Base-by-base conservation (phyloP, 2,113 vertebrate species). In the Thomomys bottae region DNA sequence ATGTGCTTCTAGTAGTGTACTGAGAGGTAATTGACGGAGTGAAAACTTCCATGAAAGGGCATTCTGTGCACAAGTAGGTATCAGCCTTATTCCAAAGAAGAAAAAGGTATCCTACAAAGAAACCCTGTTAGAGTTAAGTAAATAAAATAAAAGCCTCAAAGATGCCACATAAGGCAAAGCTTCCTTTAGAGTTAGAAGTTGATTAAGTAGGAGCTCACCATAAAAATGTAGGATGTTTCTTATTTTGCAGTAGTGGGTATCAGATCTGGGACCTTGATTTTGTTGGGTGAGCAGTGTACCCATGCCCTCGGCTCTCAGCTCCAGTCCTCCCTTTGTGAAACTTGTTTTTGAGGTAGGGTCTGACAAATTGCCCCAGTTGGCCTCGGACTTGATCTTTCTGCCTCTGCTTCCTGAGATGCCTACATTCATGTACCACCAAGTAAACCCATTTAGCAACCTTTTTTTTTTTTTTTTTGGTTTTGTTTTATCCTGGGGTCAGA, bases 41-140 rank as follows among this genome's bases (percentile, higher is more conserved):
- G 67, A 91, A 76, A 87, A 80, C 17, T 38, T 70, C 23, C 70
- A 3, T 79, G 36, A 93, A 82, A 77, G 63, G 57, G 30, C 18
- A 32, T 59, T 70, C 42, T 36, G 26, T 75, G 82, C 36, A 88
- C 45, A 72, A 83, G 64, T 90, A 63, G 26, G 8, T 42, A 40
- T 54, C 76, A 81, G 45, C 54, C 28, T 75, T 82, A 84, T 40
- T 88, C 75, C 61, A 89, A 93, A 61, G 36, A 54, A 78, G 24
- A 68, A 61, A 54, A 71, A 9, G 1, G 34, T 8, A 5, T 59
- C 57, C 11, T 11, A 54, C 12, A 87, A 68, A 75, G 20, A 90
- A 85, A 86, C 28, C 4, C 68, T 83, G 20, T 15, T 45, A 77
- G 9, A 66, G 68, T 73, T 85, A 68, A 68, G 34, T 61, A 61